Evolutionary conservation across 2,888 invertebrate genomes (phyloP), one percentile per base, ranked within the genome.

Genomic region (Beris chalybata): DNA sequence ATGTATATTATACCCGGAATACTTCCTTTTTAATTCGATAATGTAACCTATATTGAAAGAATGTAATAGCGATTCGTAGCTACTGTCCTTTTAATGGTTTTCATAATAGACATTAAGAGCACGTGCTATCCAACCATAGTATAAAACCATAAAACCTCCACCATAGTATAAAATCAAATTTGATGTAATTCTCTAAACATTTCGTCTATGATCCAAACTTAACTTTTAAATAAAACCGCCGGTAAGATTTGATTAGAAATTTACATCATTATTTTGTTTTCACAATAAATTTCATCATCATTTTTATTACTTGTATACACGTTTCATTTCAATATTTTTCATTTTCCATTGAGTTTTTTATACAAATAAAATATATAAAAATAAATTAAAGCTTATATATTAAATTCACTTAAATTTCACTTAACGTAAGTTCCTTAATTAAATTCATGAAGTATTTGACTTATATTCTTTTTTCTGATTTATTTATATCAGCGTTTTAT

Each of bases 291-390:
- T 22, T 22, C 22, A 22, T 22, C 22, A 44, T 47, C 70, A 69
- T 72, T 65, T 64, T 74, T 72, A 72, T 72, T 22, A 22, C 22
- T 71, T 73, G 71, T 73, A 75, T 73, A 74, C 72, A 73, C 73
- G 72, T 69, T 67, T 71, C 55, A 68, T 66, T 67, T 67, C 67
- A 69, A 50, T 68, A 67, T 67, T 53, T 64, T 66, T 43, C 56
- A 59, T 64, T 67, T 54, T 56, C 30, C 48, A 57, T 56, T 70
- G 72, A 72, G 71, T 71, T 70, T 59, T 44, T 63, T 66, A 58
- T 67, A 65, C 64, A 67, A 70, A 71, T 69, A 70, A 67, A 68
- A 69, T 63, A 61, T 67, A 66, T 66, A 69, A 69, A 69, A 69
- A 69, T 69, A 69, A 69, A 69, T 69, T 69, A 69, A 69, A 69